A percentile compares a stretch with the other conserved stretches of the same genome.
Evolutionary conservation across 2,797 vertebrate genomes (phyloP).

Genomic region (Tadarida brasiliensis): DNA sequence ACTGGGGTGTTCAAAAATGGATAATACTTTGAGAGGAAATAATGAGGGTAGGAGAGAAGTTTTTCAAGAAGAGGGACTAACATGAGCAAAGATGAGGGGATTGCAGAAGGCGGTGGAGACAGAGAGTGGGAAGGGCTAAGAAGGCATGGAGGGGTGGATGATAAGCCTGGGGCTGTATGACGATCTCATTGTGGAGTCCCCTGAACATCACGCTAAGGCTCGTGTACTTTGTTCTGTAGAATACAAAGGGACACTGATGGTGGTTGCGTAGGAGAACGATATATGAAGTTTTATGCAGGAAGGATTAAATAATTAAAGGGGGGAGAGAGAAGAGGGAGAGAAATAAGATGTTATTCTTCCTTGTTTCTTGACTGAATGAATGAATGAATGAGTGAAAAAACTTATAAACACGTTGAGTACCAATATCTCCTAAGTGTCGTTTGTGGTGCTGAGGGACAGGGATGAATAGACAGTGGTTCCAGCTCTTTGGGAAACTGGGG

Average conservation of each 20-base stretch:
- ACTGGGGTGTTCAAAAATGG: not conserved
- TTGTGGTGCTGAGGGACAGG: not conserved
- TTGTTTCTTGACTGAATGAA: conserved; percentile 8
- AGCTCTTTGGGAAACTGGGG: not conserved
- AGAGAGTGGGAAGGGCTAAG: not conserved
- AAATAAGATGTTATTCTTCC: not conserved
- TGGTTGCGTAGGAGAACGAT: not conserved
- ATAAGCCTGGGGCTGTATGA: not conserved
- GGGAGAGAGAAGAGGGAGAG: not conserved
- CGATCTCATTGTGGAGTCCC: not conserved
- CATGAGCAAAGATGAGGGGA: not conserved
- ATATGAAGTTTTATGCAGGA: not conserved
- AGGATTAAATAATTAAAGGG: not conserved
- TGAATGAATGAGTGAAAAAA: not conserved
- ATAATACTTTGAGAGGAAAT: not conserved
- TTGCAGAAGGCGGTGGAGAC: not conserved
- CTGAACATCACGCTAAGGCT: accelerated
- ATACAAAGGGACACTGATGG: not conserved
- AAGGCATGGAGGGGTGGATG: accelerated
- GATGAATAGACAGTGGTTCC: not conserved
- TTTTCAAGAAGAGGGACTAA: not conserved
- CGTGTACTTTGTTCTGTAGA: not conserved
- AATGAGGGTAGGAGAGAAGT: not conserved
- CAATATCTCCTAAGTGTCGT: not conserved
- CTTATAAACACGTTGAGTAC: not conserved